phyloP scores from a whole-genome alignment of 1,140 invertebrate species.

The Marisa cornuarietis region DNA sequence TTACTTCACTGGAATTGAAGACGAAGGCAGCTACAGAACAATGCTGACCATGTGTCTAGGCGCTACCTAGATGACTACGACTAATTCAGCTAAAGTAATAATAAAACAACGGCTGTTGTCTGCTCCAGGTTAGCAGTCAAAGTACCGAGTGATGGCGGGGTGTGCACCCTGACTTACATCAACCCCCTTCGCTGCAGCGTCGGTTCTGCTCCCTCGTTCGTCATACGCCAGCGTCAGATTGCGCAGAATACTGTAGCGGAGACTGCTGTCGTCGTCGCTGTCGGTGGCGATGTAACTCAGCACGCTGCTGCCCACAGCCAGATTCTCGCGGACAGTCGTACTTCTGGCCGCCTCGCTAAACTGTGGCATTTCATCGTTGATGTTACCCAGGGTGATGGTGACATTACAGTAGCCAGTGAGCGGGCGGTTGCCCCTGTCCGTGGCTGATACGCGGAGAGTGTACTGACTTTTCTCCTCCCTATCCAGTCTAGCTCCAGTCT shows the following conservation, averaged over 20 bases:
- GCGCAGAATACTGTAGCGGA: conserved; percentile 37
- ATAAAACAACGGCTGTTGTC: no score
- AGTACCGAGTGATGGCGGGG: no score
- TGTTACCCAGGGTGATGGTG: conserved; percentile 36
- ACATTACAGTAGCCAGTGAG: conserved; percentile 37
- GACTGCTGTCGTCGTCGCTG: conserved; percentile 33
- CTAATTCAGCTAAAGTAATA: no score
- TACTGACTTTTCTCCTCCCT: conserved; percentile 42
- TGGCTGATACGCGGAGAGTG: conserved; percentile 43
- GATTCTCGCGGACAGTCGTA: conserved; percentile 37
- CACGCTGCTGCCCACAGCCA: conserved; percentile 16
- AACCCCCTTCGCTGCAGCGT: conserved; percentile 25
- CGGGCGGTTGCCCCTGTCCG: conserved; percentile 47
- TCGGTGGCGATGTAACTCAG: conserved; percentile 41
- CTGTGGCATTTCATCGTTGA: conserved; percentile 45
- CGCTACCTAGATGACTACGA: no score
- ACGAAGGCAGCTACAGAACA: no score
- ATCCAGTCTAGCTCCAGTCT: conserved; percentile 46
- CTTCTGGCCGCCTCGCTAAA: background rate
- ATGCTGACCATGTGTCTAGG: no score
- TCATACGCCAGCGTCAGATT: conserved; percentile 35
- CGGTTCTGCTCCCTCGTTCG: conserved; percentile 33
- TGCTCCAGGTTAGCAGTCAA: no score
- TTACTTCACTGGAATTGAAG: no score
- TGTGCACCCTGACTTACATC: conserved; percentile 15